Conservation (phyloP, 1,140 invertebrate species). For the Pseudomyrmex flavicornis region DNA sequence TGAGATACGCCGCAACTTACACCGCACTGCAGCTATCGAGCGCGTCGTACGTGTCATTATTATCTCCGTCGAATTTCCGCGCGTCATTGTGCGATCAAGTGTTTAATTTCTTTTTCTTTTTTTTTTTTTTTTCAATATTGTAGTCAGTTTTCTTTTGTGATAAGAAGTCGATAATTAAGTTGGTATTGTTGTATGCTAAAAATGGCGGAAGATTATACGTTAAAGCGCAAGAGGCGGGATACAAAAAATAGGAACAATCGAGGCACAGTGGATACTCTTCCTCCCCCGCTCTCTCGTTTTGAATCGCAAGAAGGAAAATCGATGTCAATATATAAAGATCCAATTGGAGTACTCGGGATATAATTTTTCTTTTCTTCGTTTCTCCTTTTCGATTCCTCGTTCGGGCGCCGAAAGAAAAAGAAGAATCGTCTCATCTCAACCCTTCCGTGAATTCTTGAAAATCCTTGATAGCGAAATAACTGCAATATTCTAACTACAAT, state of each 20-base stretch:
- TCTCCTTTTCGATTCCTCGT: constrained; percentile 28
- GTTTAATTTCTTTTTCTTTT: background rate
- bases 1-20: constrained; percentile 14
- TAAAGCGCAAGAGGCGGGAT: constrained; percentile 2
- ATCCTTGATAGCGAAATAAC: constrained; percentile 33
- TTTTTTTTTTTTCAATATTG: background rate
- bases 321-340: constrained; percentile 22
- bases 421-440: constrained; percentile 1
- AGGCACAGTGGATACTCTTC: background rate
- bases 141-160: background rate
- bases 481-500: constrained; percentile 10
- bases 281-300: background rate
- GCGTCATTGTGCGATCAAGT: background rate
- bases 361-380: constrained; percentile 53
- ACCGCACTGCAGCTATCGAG: constrained; percentile 21
- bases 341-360: constrained; percentile 44
- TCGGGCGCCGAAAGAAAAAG: constrained; percentile 21
- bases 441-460: constrained; percentile 34
- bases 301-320: constrained; percentile 13
- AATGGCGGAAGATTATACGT: background rate
- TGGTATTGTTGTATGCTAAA: background rate
- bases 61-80: background rate
- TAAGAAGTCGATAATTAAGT: background rate
- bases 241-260: constrained; percentile 4
- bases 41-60: constrained; percentile 10